Evolutionary conservation across 2,113 vertebrate species (phyloP), one percentile per base, ranked within the genome.

Genomic region (Petroica traversi): DNA sequence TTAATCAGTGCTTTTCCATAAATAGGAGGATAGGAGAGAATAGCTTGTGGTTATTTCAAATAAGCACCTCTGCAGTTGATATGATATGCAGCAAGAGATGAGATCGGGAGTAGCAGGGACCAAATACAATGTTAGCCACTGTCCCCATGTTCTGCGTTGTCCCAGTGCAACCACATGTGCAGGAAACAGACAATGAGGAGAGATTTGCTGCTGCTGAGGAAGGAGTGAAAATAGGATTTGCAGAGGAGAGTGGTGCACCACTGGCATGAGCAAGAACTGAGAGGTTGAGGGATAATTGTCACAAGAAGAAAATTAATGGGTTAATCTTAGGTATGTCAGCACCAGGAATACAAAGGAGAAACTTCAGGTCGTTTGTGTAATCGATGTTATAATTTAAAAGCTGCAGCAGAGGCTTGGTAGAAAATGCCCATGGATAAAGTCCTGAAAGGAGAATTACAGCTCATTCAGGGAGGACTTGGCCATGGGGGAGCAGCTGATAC

Each of bases 1-100:
- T 97, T 97, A 97, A 97, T 97, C 92, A 97, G 93, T 91, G 93
- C 82, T 97, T 95, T 97, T 94, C 91, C 92, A 83, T 97, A 98
- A 98, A 97, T 95, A 97, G 69, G 25, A 58, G 15, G 59, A 83
- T 74, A 84, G 57, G 80, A 75, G 45, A 91, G 19, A 93, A 75
- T 63, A 55, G n/a, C 74, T 95, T 89, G 80, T 28, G 88, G 40
- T 86, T 74, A 25, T 86, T 68, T 96, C 61, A 85, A 93, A 61
- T 40, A 51, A 85, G 28, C 17, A 64, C 61, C 86, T 57, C 57
- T 54, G 62, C 84, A 93, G 79, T 83, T 92, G 89, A 91, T 74
- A 54, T 83, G 89, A 89, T 45, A 81, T 82, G 78, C 69, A 76
- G 61, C 45, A 59, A 62, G 61, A 80, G 61, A 93, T 43, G 14